phyloP scores from a whole-genome alignment of 2,888 invertebrate genomes.

The Calameuta idolon region DNA sequence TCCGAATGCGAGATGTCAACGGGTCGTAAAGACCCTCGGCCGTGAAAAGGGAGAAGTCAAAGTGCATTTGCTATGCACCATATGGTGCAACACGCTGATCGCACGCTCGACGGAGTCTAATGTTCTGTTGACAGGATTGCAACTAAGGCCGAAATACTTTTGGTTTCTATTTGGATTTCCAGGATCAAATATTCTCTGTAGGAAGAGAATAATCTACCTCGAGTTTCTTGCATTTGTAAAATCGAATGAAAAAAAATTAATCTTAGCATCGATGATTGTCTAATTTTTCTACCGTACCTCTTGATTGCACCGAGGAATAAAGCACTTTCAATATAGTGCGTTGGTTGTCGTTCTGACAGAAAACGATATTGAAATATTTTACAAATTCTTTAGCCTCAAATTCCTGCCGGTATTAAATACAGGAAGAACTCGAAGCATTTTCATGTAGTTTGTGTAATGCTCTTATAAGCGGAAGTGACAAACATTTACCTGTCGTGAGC shows the following conservation, averaged over 20 bases:
- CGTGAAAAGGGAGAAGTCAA: conserved; percentile 27
- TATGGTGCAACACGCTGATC: conserved; percentile 47
- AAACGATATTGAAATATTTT: not conserved
- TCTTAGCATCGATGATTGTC: not conserved
- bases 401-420: not conserved
- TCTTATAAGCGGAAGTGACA: conserved; percentile 1
- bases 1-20: conserved; percentile 49
- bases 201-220: not conserved
- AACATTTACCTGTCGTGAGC: not conserved
- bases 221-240: not conserved
- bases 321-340: not conserved
- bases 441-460: not conserved
- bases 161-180: not conserved
- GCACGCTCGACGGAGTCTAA: conserved; percentile 13
- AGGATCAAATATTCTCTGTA: not conserved
- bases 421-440: not conserved
- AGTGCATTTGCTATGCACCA: conserved; percentile 34
- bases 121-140: conserved; percentile 4
- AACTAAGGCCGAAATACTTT: not conserved
- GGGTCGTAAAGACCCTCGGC: conserved; percentile 46
- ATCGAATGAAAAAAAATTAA: not conserved
- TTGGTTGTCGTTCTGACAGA: not conserved
- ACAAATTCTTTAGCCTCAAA: not conserved
- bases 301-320: not conserved
- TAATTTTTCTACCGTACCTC: not conserved